Base-by-base conservation (phyloP, 64 coral and sea anemone species). In the Pocillopora verrucosa region DNA sequence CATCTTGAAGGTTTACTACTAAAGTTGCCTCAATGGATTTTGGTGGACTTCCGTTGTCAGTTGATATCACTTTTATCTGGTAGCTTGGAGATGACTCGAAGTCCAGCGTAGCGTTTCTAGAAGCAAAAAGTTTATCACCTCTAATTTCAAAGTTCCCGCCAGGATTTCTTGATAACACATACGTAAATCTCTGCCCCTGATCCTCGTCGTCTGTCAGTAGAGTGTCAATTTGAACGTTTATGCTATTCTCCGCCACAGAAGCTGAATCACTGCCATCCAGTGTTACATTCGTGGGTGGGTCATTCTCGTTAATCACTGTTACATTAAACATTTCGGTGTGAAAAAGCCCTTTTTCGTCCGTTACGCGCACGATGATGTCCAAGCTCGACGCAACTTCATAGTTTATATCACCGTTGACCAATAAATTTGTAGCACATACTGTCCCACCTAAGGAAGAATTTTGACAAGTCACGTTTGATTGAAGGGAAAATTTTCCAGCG, bases 251-350 rank as follows among this genome's bases (percentile, higher is more conserved):
- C n/a, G 68, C 67, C 13, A 96, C 82, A 4, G 25, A 77, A n/a
- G 75, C 87, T 36, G 74, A 79, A 12, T 51, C 61, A 79, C 90
- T 86, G 25, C 94, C 94, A 37, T 87, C 88, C 62, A 96, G 38
- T 13, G 94, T 92, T 37, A 96, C 83, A 79, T 92, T 88, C 30
- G 89, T 89, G 34, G 94, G 94, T 14, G 79, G 86, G 65, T 96
- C 94, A 61, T 96, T 96, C 24, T 70, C 74, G 16, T 96, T 90
- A 89, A 56, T 92, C 41, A 96, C 90, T 65, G 56, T 65, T 4
- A 96, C 87, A 37, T 83, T 92, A 74, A 92, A 96, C 34, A 24
- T 76, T 26, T 92, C 61, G n/a, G 80, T 80, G 64, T 25, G 86
- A 82, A 96, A 96, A 57, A 89, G 84, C 30, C 79, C 80, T 45